Evolutionary conservation across 2,888 invertebrate genomes (phyloP).

Genomic region (Nymphalis polychloros): DNA sequence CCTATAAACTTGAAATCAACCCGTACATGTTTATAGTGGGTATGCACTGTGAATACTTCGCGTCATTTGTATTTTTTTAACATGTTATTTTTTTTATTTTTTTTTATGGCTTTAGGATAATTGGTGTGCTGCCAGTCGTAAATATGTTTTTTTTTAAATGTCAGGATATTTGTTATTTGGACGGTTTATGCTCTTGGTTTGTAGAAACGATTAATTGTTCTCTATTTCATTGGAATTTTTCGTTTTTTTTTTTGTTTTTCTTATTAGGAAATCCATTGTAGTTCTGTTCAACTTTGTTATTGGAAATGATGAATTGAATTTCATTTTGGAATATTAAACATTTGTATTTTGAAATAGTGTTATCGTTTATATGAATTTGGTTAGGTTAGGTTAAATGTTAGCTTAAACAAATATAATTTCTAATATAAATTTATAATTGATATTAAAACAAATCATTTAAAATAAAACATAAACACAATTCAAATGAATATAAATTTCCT

Average conservation of each 20-base stretch:
- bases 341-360: no score
- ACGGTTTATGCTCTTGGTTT: not conserved
- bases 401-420: no score
- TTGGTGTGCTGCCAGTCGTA: slow-evolving; percentile 4
- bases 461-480: no score
- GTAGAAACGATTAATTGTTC: slow-evolving; percentile 10
- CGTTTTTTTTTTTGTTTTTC: not conserved
- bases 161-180: slow-evolving; percentile 4
- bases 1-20: slow-evolving; percentile 47
- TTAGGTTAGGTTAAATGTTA: no score
- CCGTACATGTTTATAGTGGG: slow-evolving; percentile 51
- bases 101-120: slow-evolving; percentile 2
- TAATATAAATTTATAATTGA: no score
- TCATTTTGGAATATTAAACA: no score
- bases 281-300: not conserved
- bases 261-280: not conserved
- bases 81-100: not conserved
- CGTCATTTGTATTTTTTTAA: not conserved
- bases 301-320: not conserved
- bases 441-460: no score
- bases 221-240: not conserved
- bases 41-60: slow-evolving; percentile 4
- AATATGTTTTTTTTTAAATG: not conserved
- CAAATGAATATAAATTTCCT: no score
- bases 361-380: no score